phyloP scores from a whole-genome alignment of 2,113 vertebrate species.

The Boulengeromyrus knoepffleri region DNA sequence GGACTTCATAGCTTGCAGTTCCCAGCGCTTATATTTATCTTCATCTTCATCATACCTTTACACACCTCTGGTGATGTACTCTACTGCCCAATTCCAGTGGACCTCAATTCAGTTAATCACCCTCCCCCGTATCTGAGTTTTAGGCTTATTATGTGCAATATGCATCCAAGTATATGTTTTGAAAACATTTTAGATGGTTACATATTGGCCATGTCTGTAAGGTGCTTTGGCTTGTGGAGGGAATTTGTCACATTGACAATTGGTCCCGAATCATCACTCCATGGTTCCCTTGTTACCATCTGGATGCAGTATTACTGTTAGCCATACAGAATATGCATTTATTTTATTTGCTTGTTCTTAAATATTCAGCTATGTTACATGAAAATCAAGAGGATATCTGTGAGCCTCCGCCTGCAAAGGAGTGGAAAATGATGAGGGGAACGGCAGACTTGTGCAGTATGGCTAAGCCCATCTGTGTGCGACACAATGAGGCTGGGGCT shows the following conservation, averaged over 20 bases:
- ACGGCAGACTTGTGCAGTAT: not conserved
- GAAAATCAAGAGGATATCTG: not conserved
- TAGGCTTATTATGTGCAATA: not conserved
- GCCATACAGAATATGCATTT: not conserved
- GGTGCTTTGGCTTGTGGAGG: not conserved
- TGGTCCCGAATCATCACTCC: not conserved
- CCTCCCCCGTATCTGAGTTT: not conserved
- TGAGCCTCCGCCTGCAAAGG: not conserved
- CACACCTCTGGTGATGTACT: not conserved
- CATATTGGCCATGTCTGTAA: not conserved
- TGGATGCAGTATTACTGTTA: not conserved
- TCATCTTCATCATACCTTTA: not conserved
- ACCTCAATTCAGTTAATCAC: not conserved
- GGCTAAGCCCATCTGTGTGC: not conserved
- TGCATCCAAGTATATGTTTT: not conserved
- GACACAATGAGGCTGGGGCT: not conserved
- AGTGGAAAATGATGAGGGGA: not conserved
- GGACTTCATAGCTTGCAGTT: not conserved
- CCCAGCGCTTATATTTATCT: not conserved
- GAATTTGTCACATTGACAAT: not conserved
- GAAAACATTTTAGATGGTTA: not conserved
- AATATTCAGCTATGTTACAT: not conserved
- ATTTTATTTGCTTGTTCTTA: not conserved
- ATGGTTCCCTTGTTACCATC: not conserved
- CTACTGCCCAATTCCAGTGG: not conserved